Percentiles rank a stretch among this genome's conserved stretches.
phyloP scores from a whole-genome alignment of 2,888 invertebrate species.

The Cosmorhoe ocellata region DNA sequence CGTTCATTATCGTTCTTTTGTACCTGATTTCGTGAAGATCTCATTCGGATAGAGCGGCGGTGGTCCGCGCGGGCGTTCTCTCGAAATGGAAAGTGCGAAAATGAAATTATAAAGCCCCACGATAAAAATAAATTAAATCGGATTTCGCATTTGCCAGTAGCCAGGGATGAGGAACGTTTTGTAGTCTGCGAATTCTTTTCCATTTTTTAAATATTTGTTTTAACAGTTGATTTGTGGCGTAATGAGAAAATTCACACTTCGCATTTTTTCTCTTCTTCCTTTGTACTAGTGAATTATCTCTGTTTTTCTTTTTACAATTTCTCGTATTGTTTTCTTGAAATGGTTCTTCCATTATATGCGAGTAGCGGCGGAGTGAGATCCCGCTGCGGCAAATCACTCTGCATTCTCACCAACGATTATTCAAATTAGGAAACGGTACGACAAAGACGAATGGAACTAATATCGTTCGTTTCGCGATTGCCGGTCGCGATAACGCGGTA shows the following conservation, averaged over 20 bases:
- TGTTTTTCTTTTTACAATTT: conserved; percentile 37
- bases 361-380: conserved; percentile 35
- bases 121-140: conserved; percentile 84
- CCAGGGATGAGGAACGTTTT: conserved; percentile 75
- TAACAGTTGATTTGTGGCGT: conserved; percentile 80
- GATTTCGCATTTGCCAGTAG: conserved; percentile 80
- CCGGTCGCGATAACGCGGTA: conserved; percentile 66
- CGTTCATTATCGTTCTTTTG: conserved; percentile 83
- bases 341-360: conserved; percentile 24
- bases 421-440: conserved; percentile 80
- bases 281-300: conserved; percentile 53
- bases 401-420: conserved; percentile 81
- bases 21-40: conserved; percentile 81
- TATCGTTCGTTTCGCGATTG: conserved; percentile 74
- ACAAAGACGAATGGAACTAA: conserved; percentile 82
- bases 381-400: conserved; percentile 69
- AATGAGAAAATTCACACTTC: conserved; percentile 77
- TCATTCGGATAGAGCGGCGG: conserved; percentile 79
- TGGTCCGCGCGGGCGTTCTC: conserved; percentile 76
- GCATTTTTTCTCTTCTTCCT: conserved; percentile 57
- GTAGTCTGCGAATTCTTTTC: conserved; percentile 77
- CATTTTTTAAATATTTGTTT: conserved; percentile 80
- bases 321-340: conserved; percentile 32
- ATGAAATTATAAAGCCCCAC: conserved; percentile 82
- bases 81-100: conserved; percentile 82